Conservation (phyloP, 92 coral and sea anemone genomes). For the Bergia sp. region DNA sequence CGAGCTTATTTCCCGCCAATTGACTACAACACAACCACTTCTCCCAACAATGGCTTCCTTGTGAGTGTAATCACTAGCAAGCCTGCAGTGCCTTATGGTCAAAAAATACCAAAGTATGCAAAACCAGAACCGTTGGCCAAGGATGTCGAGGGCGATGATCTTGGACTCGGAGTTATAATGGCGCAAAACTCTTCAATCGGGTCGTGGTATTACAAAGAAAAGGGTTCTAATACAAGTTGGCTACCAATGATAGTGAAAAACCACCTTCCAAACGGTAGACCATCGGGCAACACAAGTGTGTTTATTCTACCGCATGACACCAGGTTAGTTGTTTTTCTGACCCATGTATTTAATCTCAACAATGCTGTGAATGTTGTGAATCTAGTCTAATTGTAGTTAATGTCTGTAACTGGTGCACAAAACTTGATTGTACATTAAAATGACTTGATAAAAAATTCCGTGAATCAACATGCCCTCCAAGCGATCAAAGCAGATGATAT, state of each 20-base stretch:
- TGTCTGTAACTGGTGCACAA: too few relatives aligned
- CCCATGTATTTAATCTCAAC: too few relatives aligned
- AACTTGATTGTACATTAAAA: too few relatives aligned
- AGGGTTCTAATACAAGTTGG: slow-evolving; percentile 32
- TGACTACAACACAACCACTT: slow-evolving; percentile 59
- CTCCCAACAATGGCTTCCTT: slow-evolving; percentile 58
- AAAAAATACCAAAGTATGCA: slow-evolving; percentile 28
- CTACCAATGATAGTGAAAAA: slow-evolving; percentile 37
- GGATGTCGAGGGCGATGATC: slow-evolving; percentile 59
- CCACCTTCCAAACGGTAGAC: slow-evolving; percentile 26
- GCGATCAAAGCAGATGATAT: too few relatives aligned
- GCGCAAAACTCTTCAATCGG: slow-evolving; percentile 69
- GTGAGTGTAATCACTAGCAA: slow-evolving; percentile 54
- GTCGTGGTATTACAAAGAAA: slow-evolving; percentile 57
- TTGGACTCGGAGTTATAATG: slow-evolving; percentile 61
- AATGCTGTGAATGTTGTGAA: too few relatives aligned
- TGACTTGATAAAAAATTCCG: too few relatives aligned
- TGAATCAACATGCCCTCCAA: too few relatives aligned
- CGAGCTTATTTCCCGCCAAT: slow-evolving; percentile 58
- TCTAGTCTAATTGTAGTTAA: too few relatives aligned
- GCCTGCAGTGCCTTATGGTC: slow-evolving; percentile 48
- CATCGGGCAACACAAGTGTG: slow-evolving; percentile 8
- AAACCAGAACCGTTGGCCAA: slow-evolving; percentile 41
- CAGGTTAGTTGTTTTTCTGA: slow-evolving; percentile 40
- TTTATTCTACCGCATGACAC: slow-evolving; percentile 46